phyloP scores from a whole-genome alignment of 2,888 invertebrate species.

The Rhagonycha fulva region DNA sequence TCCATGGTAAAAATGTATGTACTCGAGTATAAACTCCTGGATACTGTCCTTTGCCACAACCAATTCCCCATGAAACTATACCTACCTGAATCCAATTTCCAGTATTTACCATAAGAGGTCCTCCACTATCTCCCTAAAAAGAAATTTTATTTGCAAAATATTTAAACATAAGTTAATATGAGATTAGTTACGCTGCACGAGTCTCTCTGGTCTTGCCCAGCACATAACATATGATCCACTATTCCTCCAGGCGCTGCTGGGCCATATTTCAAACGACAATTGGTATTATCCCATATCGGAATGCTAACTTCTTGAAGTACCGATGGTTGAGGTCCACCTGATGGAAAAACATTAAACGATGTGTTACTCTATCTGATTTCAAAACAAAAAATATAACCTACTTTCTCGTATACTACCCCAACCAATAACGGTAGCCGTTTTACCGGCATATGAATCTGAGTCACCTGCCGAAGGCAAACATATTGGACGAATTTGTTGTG shows the following conservation, averaged over 20 bases:
- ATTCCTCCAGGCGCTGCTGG: constrained; percentile 88
- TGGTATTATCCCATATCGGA: constrained; percentile 79
- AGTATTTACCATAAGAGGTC: constrained; percentile 81
- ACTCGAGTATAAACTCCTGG: constrained; percentile 90
- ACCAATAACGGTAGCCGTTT: constrained; percentile 80
- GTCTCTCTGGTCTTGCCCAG: constrained; percentile 81
- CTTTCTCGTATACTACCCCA: constrained; percentile 86
- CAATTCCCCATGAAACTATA: constrained; percentile 90
- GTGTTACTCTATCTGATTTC: background rate
- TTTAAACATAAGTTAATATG: background rate
- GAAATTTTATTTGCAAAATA: constrained; percentile 33
- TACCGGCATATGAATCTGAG: constrained; percentile 65
- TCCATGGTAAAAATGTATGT: constrained; percentile 83
- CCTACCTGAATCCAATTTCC: constrained; percentile 83
- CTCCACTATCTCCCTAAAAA: constrained; percentile 85
- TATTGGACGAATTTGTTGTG: constrained; percentile 74
- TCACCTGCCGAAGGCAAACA: constrained; percentile 66
- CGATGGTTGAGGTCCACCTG: constrained; percentile 82
- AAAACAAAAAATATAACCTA: constrained; percentile 50
- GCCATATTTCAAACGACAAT: constrained; percentile 81
- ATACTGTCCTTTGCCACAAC: constrained; percentile 89
- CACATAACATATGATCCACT: constrained; percentile 85
- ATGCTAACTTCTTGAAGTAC: constrained; percentile 83
- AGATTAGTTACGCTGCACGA: constrained; percentile 79
- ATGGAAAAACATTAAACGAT: constrained; percentile 20